Conservation (phyloP, 2,113 vertebrate species). For the Poicephalus meyeri region DNA sequence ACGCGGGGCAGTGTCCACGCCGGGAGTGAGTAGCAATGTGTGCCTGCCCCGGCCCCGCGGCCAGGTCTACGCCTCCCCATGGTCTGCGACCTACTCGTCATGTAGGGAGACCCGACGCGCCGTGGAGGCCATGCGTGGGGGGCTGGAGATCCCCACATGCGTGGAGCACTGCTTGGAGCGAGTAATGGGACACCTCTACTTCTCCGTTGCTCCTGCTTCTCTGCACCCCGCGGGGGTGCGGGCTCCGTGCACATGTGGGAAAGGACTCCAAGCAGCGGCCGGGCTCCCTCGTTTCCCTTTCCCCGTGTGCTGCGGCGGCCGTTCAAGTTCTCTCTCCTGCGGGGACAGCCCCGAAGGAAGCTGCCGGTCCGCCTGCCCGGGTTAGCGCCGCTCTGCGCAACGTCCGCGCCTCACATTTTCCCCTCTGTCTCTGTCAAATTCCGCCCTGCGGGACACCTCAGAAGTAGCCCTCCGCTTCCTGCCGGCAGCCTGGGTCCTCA, state of each 20-base stretch:
- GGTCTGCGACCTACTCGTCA: background rate
- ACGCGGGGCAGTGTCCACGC: background rate
- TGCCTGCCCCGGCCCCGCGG: background rate
- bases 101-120: background rate
- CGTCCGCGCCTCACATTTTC: background rate
- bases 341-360: background rate
- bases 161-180: background rate
- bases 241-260: background rate
- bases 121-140: background rate
- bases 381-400: background rate
- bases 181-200: background rate
- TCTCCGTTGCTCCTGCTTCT: background rate
- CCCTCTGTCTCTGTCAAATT: background rate
- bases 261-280: background rate
- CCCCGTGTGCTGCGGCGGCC: too few relatives aligned
- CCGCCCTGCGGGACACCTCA: background rate
- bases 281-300: background rate
- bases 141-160: background rate
- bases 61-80: background rate
- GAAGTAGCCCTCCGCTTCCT: conserved; percentile 29
- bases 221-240: background rate
- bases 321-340: background rate
- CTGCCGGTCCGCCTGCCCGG: background rate
- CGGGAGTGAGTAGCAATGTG: too few relatives aligned
- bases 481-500: background rate